Evolutionary conservation across 2,888 invertebrate genomes (phyloP).

Genomic region (Drosophila meridiana): DNA sequence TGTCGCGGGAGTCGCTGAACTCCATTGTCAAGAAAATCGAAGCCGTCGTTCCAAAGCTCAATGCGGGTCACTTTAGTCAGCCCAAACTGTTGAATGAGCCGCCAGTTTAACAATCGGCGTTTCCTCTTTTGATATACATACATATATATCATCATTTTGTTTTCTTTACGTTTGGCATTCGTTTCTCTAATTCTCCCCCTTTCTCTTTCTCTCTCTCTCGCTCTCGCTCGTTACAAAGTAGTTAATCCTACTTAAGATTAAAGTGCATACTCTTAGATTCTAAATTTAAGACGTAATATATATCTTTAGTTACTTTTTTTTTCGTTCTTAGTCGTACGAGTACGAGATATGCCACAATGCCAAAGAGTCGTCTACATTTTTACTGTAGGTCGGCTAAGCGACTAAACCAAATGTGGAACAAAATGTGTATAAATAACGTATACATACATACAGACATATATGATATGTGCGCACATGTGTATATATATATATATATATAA

Average conservation of each 20-base stretch:
- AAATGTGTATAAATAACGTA: constrained; percentile 23
- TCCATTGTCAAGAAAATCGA: constrained; percentile 82
- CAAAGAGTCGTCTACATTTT: constrained; percentile 62
- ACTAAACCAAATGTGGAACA: constrained; percentile 58
- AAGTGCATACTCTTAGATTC: constrained; percentile 62
- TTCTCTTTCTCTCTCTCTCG: not conserved
- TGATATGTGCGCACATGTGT: constrained; percentile 27
- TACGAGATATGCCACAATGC: constrained; percentile 52
- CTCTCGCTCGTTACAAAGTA: constrained; percentile 34
- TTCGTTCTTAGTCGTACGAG: constrained; percentile 33
- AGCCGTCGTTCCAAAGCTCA: constrained; percentile 80
- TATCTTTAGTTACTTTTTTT: constrained; percentile 55
- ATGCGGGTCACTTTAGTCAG: constrained; percentile 51
- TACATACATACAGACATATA: constrained; percentile 1
- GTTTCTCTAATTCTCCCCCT: constrained; percentile 16
- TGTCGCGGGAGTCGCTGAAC: constrained; percentile 81
- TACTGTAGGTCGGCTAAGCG: constrained; percentile 43
- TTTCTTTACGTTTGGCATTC: constrained; percentile 31
- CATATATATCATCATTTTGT: not conserved
- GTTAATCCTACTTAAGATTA: constrained; percentile 50
- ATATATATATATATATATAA: constrained; percentile 13
- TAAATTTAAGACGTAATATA: constrained; percentile 40
- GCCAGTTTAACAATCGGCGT: constrained; percentile 27
- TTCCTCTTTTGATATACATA: constrained; percentile 16
- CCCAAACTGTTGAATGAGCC: constrained; percentile 23